These are phyloP conservation scores for Aphodius granarius DNA, from an alignment of 2,888 invertebrate genomes.

Conservation along the genomic window DNA sequence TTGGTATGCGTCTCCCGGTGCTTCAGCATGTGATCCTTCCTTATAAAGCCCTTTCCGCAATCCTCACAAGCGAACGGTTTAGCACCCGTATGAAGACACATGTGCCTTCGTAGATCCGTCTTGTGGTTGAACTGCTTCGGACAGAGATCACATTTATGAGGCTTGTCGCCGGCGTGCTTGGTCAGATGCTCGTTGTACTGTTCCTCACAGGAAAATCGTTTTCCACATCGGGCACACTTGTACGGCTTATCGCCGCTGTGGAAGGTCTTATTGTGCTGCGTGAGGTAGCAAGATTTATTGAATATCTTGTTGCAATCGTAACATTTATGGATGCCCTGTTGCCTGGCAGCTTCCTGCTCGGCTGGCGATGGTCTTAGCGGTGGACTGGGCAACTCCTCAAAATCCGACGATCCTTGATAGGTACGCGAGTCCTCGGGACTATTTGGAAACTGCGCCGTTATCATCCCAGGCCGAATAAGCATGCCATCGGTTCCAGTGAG, in stretches of 20 bases:
- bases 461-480: conserved; percentile 34
- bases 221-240: conserved; percentile 84
- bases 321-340: conserved; percentile 63
- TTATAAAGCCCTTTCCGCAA: conserved; percentile 86
- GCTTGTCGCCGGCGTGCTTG: conserved; percentile 82
- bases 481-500: conserved; percentile 35
- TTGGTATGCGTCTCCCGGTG: conserved; percentile 80
- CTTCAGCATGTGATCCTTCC: conserved; percentile 90
- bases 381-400: conserved; percentile 47
- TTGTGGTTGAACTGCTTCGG: conserved; percentile 91
- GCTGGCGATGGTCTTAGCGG: conserved; percentile 46
- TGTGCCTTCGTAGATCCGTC: conserved; percentile 83
- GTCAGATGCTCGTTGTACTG: conserved; percentile 73
- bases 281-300: conserved; percentile 84
- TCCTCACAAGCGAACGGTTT: conserved; percentile 81
- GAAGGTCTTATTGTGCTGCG: conserved; percentile 88
- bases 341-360: conserved; percentile 27
- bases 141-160: conserved; percentile 82
- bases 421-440: conserved; percentile 48
- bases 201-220: conserved; percentile 74
- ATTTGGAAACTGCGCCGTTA: conserved; percentile 40
- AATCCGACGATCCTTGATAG: conserved; percentile 38
- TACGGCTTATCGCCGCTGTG: conserved; percentile 85
- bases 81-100: conserved; percentile 83
- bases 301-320: conserved; percentile 82